Evolutionary conservation across 2,797 vertebrate genomes (phyloP).

Genomic region (Phyllotis vaccarum): DNA sequence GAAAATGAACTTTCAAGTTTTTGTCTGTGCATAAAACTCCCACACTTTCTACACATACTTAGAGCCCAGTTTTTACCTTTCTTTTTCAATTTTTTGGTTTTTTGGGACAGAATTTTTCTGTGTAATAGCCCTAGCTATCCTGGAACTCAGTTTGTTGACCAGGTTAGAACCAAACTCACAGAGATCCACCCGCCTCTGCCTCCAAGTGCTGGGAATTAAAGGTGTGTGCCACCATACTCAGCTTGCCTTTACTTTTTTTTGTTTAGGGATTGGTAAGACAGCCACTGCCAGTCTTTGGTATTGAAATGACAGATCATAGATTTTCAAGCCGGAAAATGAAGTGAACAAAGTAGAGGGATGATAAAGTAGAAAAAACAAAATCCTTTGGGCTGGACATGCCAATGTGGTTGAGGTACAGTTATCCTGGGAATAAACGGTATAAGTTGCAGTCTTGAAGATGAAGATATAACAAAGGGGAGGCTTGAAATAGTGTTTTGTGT

Average conservation of each 20-base stretch:
- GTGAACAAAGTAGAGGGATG: background rate
- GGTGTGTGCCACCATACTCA: too few species aligned
- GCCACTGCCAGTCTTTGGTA: background rate
- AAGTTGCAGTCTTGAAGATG: background rate
- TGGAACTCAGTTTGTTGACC: too few species aligned
- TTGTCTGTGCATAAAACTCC: background rate
- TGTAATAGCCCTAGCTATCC: too few species aligned
- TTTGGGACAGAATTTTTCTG: too few species aligned
- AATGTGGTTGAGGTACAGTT: background rate
- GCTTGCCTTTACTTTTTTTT: background rate
- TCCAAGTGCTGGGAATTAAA: too few species aligned
- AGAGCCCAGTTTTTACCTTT: background rate
- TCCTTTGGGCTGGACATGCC: background rate
- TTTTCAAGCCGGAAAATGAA: background rate
- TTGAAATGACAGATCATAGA: background rate
- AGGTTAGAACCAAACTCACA: too few species aligned
- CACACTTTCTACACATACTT: background rate
- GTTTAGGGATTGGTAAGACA: background rate
- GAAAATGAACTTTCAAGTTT: slow-evolving; percentile 11
- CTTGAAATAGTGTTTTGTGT: background rate
- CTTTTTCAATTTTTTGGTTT: too few species aligned
- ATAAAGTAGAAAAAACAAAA: background rate
- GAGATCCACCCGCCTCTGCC: too few species aligned
- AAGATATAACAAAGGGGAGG: background rate
- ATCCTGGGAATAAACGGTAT: background rate